phyloP scores from a whole-genome alignment of 2,888 invertebrate genomes.

The Conchocele bisecta region DNA sequence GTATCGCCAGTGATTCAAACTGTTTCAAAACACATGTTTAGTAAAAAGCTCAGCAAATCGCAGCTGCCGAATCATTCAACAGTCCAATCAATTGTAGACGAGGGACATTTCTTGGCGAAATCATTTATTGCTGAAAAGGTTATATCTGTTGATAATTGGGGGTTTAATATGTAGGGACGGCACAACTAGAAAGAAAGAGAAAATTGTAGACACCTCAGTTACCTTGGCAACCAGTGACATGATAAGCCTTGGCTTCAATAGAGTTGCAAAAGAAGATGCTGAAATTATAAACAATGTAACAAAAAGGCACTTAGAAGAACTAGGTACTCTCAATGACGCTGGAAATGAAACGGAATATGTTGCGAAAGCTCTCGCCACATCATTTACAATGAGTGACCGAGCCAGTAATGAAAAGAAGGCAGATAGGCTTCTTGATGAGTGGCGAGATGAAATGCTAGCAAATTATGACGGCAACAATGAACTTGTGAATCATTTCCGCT shows the following conservation, averaged over 20 bases:
- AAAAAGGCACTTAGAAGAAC: too few relatives aligned
- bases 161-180: conserved; percentile 36
- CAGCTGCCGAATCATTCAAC: too few relatives aligned
- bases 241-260: conserved; percentile 24
- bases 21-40: too few relatives aligned
- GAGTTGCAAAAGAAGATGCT: conserved; percentile 25
- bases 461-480: neutral
- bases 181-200: conserved; percentile 34
- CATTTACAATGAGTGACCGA: conserved; percentile 19
- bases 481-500: conserved; percentile 16
- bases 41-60: too few relatives aligned
- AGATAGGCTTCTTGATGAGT: conserved; percentile 6
- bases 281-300: conserved; percentile 15
- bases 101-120: conserved; percentile 42
- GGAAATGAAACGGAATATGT: too few relatives aligned
- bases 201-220: conserved; percentile 40
- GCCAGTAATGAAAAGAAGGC: conserved; percentile 18
- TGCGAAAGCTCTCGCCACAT: conserved; percentile 7
- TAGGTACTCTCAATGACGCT: too few relatives aligned
- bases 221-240: conserved; percentile 28
- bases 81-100: too few relatives aligned
- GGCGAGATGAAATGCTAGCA: conserved; percentile 15
- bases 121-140: conserved; percentile 27
- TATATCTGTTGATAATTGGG: conserved; percentile 24
- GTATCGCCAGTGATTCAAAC: conserved; percentile 25